Conservation (phyloP, 2,113 vertebrate species). For the Eubucco bourcierii region DNA sequence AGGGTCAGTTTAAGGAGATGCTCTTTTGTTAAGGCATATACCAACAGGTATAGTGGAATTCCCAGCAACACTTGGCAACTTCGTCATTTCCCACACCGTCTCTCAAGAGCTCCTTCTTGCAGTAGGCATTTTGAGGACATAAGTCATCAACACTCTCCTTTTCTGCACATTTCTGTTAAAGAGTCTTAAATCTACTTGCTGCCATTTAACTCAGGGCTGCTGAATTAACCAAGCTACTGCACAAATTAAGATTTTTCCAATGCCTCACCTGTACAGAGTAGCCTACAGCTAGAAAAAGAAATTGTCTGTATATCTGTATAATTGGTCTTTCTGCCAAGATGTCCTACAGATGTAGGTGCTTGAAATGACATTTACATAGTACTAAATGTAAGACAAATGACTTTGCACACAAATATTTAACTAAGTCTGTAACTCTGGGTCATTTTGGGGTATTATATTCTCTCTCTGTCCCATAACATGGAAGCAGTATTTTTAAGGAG, state of each 20-base stretch:
- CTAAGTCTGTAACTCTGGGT: not conserved
- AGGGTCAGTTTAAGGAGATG: not conserved
- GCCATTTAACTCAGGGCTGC: not conserved
- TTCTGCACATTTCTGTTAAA: not conserved
- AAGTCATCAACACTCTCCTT: not conserved
- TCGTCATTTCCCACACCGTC: not conserved
- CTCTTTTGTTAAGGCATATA: not conserved
- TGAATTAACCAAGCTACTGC: not conserved
- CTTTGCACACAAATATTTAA: not conserved
- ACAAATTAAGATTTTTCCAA: not conserved
- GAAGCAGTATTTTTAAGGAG: not conserved
- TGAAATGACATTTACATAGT: not conserved
- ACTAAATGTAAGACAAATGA: not conserved
- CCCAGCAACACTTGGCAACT: not conserved
- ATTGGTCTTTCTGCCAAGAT: not conserved
- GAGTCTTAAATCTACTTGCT: not conserved
- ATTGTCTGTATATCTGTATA: not conserved
- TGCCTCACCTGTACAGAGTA: not conserved
- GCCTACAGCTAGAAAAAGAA: not conserved
- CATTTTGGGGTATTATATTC: not conserved
- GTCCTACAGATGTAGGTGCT: not conserved
- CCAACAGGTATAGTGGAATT: not conserved
- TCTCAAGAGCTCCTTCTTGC: not conserved
- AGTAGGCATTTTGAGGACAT: not conserved
- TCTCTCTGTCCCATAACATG: not conserved